phyloP scores from a whole-genome alignment of 1,140 invertebrate species.

The Cephus cinctus region DNA sequence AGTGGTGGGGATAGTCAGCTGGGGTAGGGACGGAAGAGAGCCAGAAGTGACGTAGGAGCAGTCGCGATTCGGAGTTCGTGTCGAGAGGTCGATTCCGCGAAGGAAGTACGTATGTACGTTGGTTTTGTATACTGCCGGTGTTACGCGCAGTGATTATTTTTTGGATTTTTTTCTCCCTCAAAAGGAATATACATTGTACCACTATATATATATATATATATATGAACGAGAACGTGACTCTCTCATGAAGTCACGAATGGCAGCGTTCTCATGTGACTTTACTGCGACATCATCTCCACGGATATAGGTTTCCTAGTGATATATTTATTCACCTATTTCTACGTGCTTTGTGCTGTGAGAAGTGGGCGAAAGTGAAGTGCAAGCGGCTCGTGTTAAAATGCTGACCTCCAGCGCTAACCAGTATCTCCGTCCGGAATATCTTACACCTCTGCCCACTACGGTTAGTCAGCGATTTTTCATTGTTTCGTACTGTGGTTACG shows the following conservation, averaged over 20 bases:
- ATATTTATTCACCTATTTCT: background rate
- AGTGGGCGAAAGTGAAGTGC: background rate
- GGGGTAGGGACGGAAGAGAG: constrained; percentile 17
- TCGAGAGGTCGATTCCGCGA: constrained; percentile 14
- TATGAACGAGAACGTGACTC: too few species aligned
- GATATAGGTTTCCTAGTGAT: too few species aligned
- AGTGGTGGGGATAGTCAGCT: constrained; percentile 18
- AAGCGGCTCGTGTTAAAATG: constrained; percentile 57
- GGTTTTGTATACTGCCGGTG: background rate
- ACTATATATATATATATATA: too few species aligned
- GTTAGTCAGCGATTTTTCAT: constrained; percentile 59
- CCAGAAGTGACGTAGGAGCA: constrained; percentile 21
- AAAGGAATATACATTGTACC: background rate
- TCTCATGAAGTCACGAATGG: too few species aligned
- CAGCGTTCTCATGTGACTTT: too few species aligned
- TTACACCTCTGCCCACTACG: constrained; percentile 84
- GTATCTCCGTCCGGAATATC: constrained; percentile 88
- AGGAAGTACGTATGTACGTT: background rate
- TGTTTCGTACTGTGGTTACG: too few species aligned
- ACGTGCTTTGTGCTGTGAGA: constrained; percentile 3
- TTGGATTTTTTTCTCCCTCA: background rate
- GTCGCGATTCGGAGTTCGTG: constrained; percentile 36
- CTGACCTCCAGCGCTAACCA: constrained; percentile 82
- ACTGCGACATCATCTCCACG: too few species aligned
- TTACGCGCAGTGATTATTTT: background rate